These are phyloP conservation scores for Myopa testacea DNA, from an alignment of 2,888 invertebrate species.

Conservation along the genomic window DNA sequence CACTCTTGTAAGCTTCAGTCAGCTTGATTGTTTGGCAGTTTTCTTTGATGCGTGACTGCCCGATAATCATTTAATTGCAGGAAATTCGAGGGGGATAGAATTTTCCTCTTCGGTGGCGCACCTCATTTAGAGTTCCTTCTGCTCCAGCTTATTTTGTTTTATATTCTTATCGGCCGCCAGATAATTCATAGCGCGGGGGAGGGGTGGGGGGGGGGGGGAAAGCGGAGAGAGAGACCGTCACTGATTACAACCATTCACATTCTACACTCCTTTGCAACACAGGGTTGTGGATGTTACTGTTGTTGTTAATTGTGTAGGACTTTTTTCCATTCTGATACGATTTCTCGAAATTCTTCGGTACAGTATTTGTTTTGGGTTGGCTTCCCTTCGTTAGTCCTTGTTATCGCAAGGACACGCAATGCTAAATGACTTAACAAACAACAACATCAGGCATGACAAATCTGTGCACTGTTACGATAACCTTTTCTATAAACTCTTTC, in stretches of 20 bases:
- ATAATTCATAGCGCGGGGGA: neutral
- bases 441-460: constrained; percentile 12
- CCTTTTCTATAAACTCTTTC: too few relatives aligned
- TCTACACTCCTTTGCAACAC: neutral
- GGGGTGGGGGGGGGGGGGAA: neutral
- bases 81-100: neutral
- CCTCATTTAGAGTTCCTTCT: neutral
- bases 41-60: too few relatives aligned
- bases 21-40: too few relatives aligned
- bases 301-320: neutral
- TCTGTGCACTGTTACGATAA: neutral
- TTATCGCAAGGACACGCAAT: constrained; percentile 24
- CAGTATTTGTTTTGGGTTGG: neutral
- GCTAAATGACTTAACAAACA: neutral
- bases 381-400: neutral
- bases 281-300: neutral
- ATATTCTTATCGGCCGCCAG: constrained; percentile 1
- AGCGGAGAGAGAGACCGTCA: neutral
- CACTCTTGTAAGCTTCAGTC: too few relatives aligned
- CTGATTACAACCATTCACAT: neutral
- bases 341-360: neutral
- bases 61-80: too few relatives aligned
- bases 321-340: neutral
- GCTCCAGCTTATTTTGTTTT: neutral
- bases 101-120: neutral